A percentile compares a stretch with the other conserved stretches of the same genome.
Evolutionary conservation across 2,797 vertebrate genomes (phyloP).

Genomic region (Gorsachius magnificus): DNA sequence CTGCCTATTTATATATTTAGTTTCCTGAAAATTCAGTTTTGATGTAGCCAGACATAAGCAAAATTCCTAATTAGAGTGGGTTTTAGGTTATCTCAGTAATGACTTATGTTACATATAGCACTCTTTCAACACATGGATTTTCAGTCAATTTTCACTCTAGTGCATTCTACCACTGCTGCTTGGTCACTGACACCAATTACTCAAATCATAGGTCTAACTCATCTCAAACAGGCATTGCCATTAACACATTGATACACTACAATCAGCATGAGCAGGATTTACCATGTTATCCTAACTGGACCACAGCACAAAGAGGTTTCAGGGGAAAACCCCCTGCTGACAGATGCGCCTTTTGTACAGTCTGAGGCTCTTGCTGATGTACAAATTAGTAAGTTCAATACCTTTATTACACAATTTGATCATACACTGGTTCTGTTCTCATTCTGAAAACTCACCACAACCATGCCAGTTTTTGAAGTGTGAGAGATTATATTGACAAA

Average conservation of each 20-base stretch:
- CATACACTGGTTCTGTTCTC: not conserved
- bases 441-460: not conserved
- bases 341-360: not conserved
- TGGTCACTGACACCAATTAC: not conserved
- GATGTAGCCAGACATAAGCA: not conserved
- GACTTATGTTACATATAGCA: not conserved
- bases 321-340: not conserved
- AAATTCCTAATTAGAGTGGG: not conserved
- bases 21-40: not conserved
- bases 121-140: not conserved
- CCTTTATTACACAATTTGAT: not conserved
- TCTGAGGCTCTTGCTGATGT: not conserved
- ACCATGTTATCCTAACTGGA: not conserved
- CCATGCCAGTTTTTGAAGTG: not conserved
- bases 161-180: not conserved
- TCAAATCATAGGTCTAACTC: not conserved
- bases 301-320: not conserved
- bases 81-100: not conserved
- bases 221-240: not conserved
- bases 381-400: not conserved
- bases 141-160: not conserved
- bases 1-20: not conserved
- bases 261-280: not conserved
- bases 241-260: not conserved
- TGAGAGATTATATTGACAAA: not conserved